Percentiles rank a stretch among this genome's conserved stretches.
These are phyloP conservation scores for Remorina albescens DNA, from an alignment of 2,797 vertebrate genomes.

Conservation along the genomic window DNA sequence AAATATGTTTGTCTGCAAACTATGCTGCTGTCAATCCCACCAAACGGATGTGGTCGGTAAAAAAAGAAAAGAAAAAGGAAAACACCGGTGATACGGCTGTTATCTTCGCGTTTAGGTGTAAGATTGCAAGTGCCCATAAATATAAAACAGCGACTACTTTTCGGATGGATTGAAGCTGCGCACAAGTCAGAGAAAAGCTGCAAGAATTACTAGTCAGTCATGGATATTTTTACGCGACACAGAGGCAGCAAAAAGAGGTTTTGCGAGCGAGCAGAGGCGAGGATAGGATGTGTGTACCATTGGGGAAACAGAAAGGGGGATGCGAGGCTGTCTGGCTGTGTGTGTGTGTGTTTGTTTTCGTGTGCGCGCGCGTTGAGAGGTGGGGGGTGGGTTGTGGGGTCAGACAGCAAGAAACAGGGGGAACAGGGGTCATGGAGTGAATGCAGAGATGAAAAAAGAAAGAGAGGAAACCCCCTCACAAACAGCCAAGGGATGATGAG, in stretches of 20 bases:
- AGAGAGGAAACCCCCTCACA: conserved; percentile 83
- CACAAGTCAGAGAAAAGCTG: conserved; percentile 39
- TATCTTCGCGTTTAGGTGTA: conserved; percentile 53
- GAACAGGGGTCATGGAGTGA: conserved; percentile 87
- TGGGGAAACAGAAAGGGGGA: conserved; percentile 70
- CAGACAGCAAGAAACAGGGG: conserved; percentile 86
- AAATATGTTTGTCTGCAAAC: conserved; percentile 21
- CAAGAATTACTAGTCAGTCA: conserved; percentile 54
- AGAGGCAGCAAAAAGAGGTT: conserved; percentile 56
- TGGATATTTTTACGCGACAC: conserved; percentile 64
- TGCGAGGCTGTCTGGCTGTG: conserved; percentile 61
- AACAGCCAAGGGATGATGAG: conserved; percentile 81
- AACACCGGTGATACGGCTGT: conserved; percentile 48
- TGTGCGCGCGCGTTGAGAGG: conserved; percentile 32
- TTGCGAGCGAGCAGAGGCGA: conserved; percentile 75
- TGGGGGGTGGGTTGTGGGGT: conserved; percentile 79
- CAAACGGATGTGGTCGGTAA: conserved; percentile 13
- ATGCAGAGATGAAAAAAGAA: conserved; percentile 82
- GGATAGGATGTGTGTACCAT: conserved; percentile 73
- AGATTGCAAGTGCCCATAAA: conserved; percentile 51
- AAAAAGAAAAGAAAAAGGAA: conserved; percentile 22
- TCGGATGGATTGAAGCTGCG: conserved; percentile 35
- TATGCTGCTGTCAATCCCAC: conserved; percentile 42
- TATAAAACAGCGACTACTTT: conserved; percentile 38
- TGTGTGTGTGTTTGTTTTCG: conserved; percentile 54